Base-by-base conservation (phyloP, 2,797 vertebrate species). In the Xenopus petersii region DNA sequence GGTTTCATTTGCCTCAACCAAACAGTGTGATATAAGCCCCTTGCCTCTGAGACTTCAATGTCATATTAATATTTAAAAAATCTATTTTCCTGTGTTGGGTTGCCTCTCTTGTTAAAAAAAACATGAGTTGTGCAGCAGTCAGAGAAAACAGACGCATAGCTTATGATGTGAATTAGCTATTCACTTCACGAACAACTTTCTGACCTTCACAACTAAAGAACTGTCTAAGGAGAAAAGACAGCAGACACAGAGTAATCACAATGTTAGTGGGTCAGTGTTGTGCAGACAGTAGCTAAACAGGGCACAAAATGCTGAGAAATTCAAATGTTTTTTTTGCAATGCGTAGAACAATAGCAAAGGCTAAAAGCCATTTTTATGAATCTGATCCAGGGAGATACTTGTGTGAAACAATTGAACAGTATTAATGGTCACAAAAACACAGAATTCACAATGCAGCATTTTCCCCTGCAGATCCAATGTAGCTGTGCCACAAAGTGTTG, bases 21-120 rank as follows among this genome's bases (percentile, higher is more conserved):
- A 67, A 70, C 56, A 64, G 70, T 48, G 12, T 36, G 58, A 71
- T 82, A 69, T 75, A 63, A 75, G 65, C 56, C 67, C 63, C 55
- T 24, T 75, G 82, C 81, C 64, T 78, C 59, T 74, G 81, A 87
- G 84, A 81, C 81, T 82, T 81, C 75, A 81, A 76, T 81, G 71
- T 67, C 67, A 81, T 80, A 83, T 83, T 83, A 82, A 83, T 82
- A 87, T 82, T 85, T 60, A 24, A 0, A 24, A 75, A 82, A 81
- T 81, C 77, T 71, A 75, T 72, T 79, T 85, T 62, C 58, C 46
- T 79, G 54, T 69, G 24, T 56, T 36, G 73, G 67, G 71, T 80
- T 80, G 75, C 30, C n/a, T 4, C 6, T 63, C 55, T 77, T 71
- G 66, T 79, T 74, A 60, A 77, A 80, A 75, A 80, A 67, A 75